Base-by-base conservation (phyloP, 2,113 vertebrate genomes). In the Ptilonorhynchus violaceus region DNA sequence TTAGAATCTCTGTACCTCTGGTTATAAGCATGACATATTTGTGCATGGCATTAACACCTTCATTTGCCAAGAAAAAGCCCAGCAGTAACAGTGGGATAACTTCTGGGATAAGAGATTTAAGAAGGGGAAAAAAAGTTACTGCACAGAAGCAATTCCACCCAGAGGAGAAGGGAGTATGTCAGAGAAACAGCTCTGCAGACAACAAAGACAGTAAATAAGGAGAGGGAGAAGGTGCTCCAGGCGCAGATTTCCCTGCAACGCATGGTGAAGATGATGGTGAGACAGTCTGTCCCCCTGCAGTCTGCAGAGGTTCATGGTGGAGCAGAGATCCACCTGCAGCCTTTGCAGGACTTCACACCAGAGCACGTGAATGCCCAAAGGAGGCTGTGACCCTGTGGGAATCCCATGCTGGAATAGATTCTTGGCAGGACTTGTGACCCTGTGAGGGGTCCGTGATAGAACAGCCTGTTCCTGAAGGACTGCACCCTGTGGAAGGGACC, bases 361-460 rank as follows among this genome's bases (percentile, higher is more conserved):
- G 37, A 74, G 47, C 46, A 52, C 7, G 23, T n/a, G 39, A 82
- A 52, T 14, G 19, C 6, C 44, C 33, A 28, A 66, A 50, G 18
- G 2, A 73, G 4, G 10, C 50, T 67, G 27, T 52, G 68, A 74
- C 12, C 15, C 44, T 19, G 10, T 33, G 8, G 31, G 44, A 52
- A 52, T 4, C 8, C 44, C 8, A 13, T 7, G 5, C 21, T 17
- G 8, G 44, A 52, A 13, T 13, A 82, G 35, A 35, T 35, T 72
- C 35, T 31, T 31, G 49, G 17, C 21, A 56, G 42, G 21, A 56
- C 7, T 49, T 27, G 50, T 64, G 30, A 49, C 13, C 16, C 39
- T 7, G 0, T 31, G 50, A 56, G 27, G 8, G 18, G 28, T 13
- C 7, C 0, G 0, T 13, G 10, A 7, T 30, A 44, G 33, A 67